Evolutionary conservation across 2,888 invertebrate genomes (phyloP).

Genomic region (Julus scandinavius): DNA sequence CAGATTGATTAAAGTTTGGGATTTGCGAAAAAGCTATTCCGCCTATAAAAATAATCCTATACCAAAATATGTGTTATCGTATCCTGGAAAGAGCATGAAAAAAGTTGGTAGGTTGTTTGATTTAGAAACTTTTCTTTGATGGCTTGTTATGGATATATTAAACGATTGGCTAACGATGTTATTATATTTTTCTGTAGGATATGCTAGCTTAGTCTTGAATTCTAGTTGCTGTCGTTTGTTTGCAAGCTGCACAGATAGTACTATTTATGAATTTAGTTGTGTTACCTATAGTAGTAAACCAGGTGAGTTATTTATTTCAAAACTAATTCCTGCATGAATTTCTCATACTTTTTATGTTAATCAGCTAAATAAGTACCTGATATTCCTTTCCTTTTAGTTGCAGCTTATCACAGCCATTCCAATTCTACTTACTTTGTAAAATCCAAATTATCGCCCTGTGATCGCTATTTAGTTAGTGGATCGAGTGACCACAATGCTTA

Average conservation of each 20-base stretch:
- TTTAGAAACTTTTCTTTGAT: background rate
- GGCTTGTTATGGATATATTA: background rate
- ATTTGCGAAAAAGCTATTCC: constrained; percentile 83
- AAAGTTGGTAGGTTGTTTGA: constrained; percentile 65
- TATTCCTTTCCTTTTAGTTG: constrained; percentile 59
- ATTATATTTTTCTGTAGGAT: constrained; percentile 59
- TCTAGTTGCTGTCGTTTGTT: constrained; percentile 76
- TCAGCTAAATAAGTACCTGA: background rate
- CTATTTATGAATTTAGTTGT: constrained; percentile 86
- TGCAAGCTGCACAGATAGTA: constrained; percentile 88
- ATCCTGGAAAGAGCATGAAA: constrained; percentile 77
- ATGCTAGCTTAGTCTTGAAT: constrained; percentile 81
- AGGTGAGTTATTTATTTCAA: constrained; percentile 56
- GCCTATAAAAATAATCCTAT: constrained; percentile 75
- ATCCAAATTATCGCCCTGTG: constrained; percentile 82
- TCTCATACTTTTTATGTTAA: background rate
- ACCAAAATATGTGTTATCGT: constrained; percentile 78
- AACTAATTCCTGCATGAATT: background rate
- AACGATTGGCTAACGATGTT: background rate
- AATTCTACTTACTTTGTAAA: constrained; percentile 88
- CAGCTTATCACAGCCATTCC: constrained; percentile 74
- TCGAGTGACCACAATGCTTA: constrained; percentile 88
- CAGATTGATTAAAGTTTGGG: constrained; percentile 84
- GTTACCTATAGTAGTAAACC: constrained; percentile 73
- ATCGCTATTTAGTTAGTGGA: constrained; percentile 84